These are phyloP conservation scores for Pedetes capensis DNA, from an alignment of 2,113 vertebrate species.

Conservation along the genomic window DNA sequence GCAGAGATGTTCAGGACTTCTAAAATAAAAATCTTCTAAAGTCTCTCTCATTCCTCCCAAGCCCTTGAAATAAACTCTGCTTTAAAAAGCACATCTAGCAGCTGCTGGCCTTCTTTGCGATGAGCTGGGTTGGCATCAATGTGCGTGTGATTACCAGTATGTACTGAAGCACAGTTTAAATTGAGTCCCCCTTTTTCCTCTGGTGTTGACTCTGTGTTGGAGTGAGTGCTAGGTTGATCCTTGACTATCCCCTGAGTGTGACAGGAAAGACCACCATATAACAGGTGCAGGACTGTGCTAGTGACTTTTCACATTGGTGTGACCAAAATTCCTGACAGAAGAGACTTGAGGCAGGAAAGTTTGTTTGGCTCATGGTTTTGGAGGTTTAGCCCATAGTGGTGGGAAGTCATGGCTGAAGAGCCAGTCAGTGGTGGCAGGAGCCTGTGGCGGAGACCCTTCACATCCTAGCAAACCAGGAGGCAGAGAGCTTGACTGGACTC, in stretches of 20 bases:
- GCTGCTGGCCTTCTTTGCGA: constrained; percentile 66
- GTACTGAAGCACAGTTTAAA: background rate
- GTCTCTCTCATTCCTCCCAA: constrained; percentile 47
- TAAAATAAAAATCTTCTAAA: constrained; percentile 61
- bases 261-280: background rate
- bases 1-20: constrained; percentile 45
- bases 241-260: background rate
- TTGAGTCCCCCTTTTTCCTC: background rate
- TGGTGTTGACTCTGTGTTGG: background rate
- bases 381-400: too few relatives aligned
- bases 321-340: too few relatives aligned
- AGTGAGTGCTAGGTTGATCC: background rate
- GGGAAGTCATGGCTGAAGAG: too few relatives aligned
- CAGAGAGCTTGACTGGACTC: too few relatives aligned
- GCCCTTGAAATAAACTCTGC: constrained; percentile 67
- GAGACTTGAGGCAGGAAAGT: too few relatives aligned
- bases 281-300: background rate
- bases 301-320: too few relatives aligned
- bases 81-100: constrained; percentile 64
- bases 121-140: constrained; percentile 14
- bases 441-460: too few relatives aligned
- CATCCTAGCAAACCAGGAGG: too few relatives aligned
- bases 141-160: background rate
- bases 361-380: too few relatives aligned
- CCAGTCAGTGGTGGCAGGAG: too few relatives aligned